These are phyloP conservation scores for Actinernus sp. DNA, from an alignment of 92 coral and sea anemone species.

Conservation along the genomic window DNA sequence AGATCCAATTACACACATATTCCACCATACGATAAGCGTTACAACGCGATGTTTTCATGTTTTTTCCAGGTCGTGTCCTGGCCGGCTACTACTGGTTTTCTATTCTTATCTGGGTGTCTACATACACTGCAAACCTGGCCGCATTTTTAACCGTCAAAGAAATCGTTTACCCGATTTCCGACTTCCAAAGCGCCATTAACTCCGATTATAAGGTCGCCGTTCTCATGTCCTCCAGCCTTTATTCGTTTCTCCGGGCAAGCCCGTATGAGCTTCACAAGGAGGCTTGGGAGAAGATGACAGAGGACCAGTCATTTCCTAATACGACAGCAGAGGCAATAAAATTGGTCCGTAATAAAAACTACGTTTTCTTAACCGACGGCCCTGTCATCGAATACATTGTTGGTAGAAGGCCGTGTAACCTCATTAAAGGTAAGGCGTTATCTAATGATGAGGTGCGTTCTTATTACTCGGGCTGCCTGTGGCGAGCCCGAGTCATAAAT, in stretches of 20 bases:
- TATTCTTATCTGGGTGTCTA: conserved; percentile 66
- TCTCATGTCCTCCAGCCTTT: conserved; percentile 9
- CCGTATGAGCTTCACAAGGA: conserved; percentile 11
- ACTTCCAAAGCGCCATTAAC: conserved; percentile 38
- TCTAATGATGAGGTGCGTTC: no score
- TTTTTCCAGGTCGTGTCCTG: conserved; percentile 54
- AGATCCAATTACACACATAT: no score
- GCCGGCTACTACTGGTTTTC: conserved; percentile 74
- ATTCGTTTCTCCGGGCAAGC: conserved; percentile 16
- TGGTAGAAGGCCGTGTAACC: conserved; percentile 61
- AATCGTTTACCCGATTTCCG: conserved; percentile 15
- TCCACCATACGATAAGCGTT: no score
- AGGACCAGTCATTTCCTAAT: conserved; percentile 8
- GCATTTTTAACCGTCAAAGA: conserved; percentile 68
- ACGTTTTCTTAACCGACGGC: conserved; percentile 49
- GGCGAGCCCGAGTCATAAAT: no score
- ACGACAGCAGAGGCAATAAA: conserved; percentile 29
- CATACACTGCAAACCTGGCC: conserved; percentile 79
- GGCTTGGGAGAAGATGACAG: conserved; percentile 49
- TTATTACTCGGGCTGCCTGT: no score
- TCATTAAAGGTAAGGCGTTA: conserved; percentile 39
- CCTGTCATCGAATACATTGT: conserved; percentile 26
- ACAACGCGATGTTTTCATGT: no score
- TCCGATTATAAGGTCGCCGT: conserved; percentile 45
- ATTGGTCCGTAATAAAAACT: conserved; percentile 36